Evolutionary conservation across 2,888 invertebrate genomes (phyloP), one percentile per base, ranked within the genome.

Genomic region (Parthenolecanium corni): DNA sequence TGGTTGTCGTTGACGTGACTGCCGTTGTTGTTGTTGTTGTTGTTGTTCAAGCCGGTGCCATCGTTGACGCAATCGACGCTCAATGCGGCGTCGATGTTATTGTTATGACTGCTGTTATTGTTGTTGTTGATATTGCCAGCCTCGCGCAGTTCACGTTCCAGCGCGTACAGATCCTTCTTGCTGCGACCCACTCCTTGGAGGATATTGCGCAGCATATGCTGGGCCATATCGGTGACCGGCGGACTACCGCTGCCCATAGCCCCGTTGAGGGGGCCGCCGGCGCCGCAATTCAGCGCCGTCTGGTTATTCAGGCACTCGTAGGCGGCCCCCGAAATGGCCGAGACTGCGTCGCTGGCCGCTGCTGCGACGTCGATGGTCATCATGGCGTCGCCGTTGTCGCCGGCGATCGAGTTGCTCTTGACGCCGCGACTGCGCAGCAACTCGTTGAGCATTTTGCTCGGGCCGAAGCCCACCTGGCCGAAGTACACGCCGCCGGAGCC

Each of bases 401-500:
- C 31, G 36, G 18, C 25, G 63, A 70, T 70, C 20, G 52, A 14
- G 18, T 46, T 58, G 1, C 49, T 51, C 74, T 83, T 84, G 73
- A 84, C 84, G 74, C 89, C 84, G 70, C 89, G 81, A 69, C 87
- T 87, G 5, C 31, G 31, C 71, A 89, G 80, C 68, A 90, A 80
- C 79, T 90, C 90, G 82, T 89, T 89, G 72, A 90, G 83, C 89
- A 90, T 89, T 77, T 89, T 90, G 73, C 86, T 85, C 77, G 88
- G 87, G 68, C 69, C 70, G 81, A 86, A 87, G 77, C 87, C 86
- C 9, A 31, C 31, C 78, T 81, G 81, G 23, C 36, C 47, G 36
- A 77, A 82, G 38, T 61, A 61, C 36, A 51, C 61, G n/a, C 46
- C n/a, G 23, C 49, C 21, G 11, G 49, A 6, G 9, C 31, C 31